Conservation (phyloP, 2,797 vertebrate species). For the Danio albolineatus region DNA sequence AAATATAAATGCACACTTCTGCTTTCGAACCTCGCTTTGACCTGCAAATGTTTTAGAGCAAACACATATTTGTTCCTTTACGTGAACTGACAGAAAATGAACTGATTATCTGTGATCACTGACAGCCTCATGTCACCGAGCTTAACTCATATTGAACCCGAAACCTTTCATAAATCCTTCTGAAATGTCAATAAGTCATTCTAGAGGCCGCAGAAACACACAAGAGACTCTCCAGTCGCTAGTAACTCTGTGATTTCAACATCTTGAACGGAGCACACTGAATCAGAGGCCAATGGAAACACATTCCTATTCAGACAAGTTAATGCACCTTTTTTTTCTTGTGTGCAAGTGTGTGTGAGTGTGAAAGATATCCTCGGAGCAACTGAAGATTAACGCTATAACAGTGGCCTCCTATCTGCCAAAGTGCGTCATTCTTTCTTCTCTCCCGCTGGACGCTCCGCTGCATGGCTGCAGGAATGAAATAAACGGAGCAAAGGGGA, state of each 20-base stretch:
- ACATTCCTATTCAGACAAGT: slow-evolving; percentile 35
- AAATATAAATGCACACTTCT: background rate
- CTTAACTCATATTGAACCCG: background rate
- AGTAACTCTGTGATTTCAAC: background rate
- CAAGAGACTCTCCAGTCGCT: background rate
- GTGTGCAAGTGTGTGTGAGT: slow-evolving; percentile 37
- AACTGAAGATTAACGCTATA: slow-evolving; percentile 56
- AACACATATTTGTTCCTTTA: background rate
- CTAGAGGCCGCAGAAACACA: background rate
- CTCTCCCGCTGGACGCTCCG: slow-evolving; percentile 49
- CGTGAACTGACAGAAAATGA: background rate
- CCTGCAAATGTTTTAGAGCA: background rate
- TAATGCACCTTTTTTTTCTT: background rate
- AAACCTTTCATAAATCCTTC: background rate
- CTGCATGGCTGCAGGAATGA: slow-evolving; percentile 49
- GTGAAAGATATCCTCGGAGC: slow-evolving; percentile 36
- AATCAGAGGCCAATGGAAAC: background rate
- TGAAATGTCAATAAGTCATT: background rate
- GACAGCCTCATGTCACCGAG: background rate
- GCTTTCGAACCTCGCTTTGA: background rate
- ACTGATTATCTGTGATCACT: background rate
- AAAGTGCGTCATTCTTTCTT: slow-evolving; percentile 58
- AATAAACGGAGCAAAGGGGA: slow-evolving; percentile 36
- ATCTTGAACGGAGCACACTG: slow-evolving; percentile 2
- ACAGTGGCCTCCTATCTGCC: slow-evolving; percentile 53